Evolutionary conservation across 2,113 vertebrate species (phyloP), one percentile per base, ranked within the genome.

Genomic region (Lathamus discolor): DNA sequence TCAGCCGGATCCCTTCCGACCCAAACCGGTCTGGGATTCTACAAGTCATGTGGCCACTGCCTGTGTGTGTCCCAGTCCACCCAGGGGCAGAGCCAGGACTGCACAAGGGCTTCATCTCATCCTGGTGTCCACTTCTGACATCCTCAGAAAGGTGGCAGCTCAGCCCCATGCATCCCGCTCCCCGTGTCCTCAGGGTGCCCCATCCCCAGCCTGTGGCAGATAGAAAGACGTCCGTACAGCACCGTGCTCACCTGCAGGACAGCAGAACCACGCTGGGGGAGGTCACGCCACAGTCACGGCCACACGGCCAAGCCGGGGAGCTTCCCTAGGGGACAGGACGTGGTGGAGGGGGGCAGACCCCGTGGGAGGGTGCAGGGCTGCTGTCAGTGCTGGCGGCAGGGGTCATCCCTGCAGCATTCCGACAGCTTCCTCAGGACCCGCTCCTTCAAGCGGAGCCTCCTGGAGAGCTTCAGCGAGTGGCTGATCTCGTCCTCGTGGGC

Each of bases 401-500:
- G 46, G 1, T 96, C 76, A 1, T 69, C 68, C 23, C 79, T 52
- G 35, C 96, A 97, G 79, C 97, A 97, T 23, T 90, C 54, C 0
- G 33, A 67, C 49, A 98, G 49, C 76, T 98, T 99, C 27, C 35
- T 90, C 69, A 95, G 54, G 11, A 98, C 79, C 52, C 98, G 97
- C 68, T 98, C 84, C 81, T 62, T 97, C 64, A 99, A 73, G 92
- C 88, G 79, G 77, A 99, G 41, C 61, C 70, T 97, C 63, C 97
- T 96, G 49, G 97, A 97, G 78, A 97, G 97, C 4, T 98, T 97
- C 24, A 98, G 97, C 1, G 97, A 97, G 69, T 91, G 84, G 15
- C 94, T 97, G 82, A 86, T 97, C 87, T 99, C 97, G 49, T 98
- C 97, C 81, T 99, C 99, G 27, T 99, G 98, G 6, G 98, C 98